Conservation (phyloP, 2,888 invertebrate species). For the Cheilosia variabilis region DNA sequence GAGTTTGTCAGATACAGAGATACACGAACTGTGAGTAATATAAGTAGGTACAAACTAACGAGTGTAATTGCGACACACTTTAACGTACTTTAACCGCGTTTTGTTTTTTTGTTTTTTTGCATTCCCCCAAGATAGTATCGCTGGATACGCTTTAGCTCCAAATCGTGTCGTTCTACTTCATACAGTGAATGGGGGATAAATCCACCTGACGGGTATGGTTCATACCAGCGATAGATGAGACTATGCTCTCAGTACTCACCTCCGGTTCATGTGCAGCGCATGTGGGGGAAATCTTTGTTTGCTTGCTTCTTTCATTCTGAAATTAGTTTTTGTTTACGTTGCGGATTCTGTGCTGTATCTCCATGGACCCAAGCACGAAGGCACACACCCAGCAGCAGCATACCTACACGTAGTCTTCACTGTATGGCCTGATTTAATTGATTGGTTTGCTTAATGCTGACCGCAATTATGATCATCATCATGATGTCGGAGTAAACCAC, state of each 20-base stretch:
- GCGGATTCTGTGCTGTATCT: conserved; percentile 30
- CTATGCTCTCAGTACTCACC: conserved; percentile 7
- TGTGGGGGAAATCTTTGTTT: conserved; percentile 35
- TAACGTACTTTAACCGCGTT: conserved; percentile 16
- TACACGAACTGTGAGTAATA: conserved; percentile 22
- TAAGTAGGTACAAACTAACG: conserved; percentile 3
- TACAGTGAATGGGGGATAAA: conserved; percentile 16
- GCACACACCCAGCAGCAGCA: background rate
- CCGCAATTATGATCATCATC: conserved; percentile 68
- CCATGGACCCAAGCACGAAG: conserved; percentile 11
- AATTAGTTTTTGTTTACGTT: conserved; percentile 59
- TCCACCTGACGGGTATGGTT: conserved; percentile 1
- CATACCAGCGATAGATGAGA: conserved; percentile 36
- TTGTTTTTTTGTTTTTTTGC: background rate
- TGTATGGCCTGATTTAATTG: conserved; percentile 71
- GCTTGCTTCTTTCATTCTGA: conserved; percentile 43
- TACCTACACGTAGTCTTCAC: conserved; percentile 19
- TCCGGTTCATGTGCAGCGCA: background rate
- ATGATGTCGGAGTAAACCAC: conserved; percentile 53
- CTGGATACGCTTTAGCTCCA: conserved; percentile 22
- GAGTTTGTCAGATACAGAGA: conserved; percentile 10
- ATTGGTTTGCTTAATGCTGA: conserved; percentile 71
- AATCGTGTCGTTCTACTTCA: conserved; percentile 54
- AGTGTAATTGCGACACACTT: conserved; percentile 63
- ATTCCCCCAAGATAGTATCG: conserved; percentile 1